Base-by-base conservation (phyloP, 2,113 vertebrate genomes). In the Rhea pennata region DNA sequence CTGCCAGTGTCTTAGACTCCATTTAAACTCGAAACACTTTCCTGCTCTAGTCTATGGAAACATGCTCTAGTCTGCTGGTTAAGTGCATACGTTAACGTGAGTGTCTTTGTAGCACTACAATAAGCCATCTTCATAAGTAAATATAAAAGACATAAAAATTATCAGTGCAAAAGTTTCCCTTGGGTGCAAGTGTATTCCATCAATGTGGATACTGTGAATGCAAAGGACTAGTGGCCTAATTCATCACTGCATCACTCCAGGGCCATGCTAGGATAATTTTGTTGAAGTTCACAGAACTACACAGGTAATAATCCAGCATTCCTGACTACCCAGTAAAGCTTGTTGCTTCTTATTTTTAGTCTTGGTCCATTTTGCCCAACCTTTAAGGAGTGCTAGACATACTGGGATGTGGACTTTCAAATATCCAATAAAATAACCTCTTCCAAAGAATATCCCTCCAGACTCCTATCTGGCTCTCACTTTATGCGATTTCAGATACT, bases 401-500 rank as follows among this genome's bases (percentile, higher is more conserved):
- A 13, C 9, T 64, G 3, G 0, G 6, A 16, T 2, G 20, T 80
- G 78, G 61, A 51, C 36, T 71, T 39, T 89, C 17, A 66, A 50
- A 75, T 31, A 72, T 5, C 27, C 40, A 75, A 62, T 84, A 85
- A 91, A 97, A 85, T 19, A 80, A 61, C 62, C 66, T 87, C 79
- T 65, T 74, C 39, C n/a, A 61, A 80, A 69, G 64, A 73, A 71
- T 54, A 58, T 81, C 92, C 74, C 71, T 96, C 70, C 39, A 51
- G 86, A 81, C 50, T 12, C 15, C 75, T 89, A 54, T 85, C 90
- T 62, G 66, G 62, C 71, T 87, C 50, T 77, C 80, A 91, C 93
- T 97, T 85, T 26, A 42, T 92, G 88, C 69, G 95, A 48, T 96
- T 95, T 81, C 70, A 84, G 95, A 78, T 75, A 87, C 74, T 42